A percentile compares a stretch with the other conserved stretches of the same genome.
These are phyloP conservation scores for Macroglossus sobrinus DNA, from an alignment of 2,113 vertebrate species.

Conservation along the genomic window DNA sequence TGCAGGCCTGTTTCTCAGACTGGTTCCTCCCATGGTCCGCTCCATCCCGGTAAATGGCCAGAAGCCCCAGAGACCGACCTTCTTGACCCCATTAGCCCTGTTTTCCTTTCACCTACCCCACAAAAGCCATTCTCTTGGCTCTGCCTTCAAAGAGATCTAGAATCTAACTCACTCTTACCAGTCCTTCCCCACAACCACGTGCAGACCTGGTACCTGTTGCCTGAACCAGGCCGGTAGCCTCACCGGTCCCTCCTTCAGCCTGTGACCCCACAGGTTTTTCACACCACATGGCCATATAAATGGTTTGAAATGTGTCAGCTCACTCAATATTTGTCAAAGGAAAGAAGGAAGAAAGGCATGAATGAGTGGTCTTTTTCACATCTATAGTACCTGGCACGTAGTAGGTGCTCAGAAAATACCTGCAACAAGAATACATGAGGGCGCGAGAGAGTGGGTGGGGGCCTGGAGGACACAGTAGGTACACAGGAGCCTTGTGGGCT, in stretches of 20 bases:
- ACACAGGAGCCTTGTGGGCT: background rate
- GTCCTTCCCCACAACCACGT: background rate
- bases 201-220: background rate
- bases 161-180: background rate
- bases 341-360: background rate
- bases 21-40: fast-evolving
- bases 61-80: background rate
- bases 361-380: background rate
- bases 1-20: background rate
- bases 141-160: background rate
- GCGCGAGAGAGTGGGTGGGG: fast-evolving
- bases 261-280: background rate
- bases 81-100: background rate
- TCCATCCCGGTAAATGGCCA: background rate
- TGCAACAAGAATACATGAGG: background rate
- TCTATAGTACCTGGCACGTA: background rate
- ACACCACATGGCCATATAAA: background rate
- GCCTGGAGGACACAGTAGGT: background rate
- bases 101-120: background rate
- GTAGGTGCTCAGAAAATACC: background rate
- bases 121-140: background rate
- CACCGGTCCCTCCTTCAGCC: background rate
- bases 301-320: background rate
- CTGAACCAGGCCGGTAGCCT: background rate
- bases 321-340: background rate